Percentiles rank a stretch among this genome's conserved stretches.
Evolutionary conservation across 2,113 vertebrate species (phyloP).

Genomic region (Macheiramphus alcinus): DNA sequence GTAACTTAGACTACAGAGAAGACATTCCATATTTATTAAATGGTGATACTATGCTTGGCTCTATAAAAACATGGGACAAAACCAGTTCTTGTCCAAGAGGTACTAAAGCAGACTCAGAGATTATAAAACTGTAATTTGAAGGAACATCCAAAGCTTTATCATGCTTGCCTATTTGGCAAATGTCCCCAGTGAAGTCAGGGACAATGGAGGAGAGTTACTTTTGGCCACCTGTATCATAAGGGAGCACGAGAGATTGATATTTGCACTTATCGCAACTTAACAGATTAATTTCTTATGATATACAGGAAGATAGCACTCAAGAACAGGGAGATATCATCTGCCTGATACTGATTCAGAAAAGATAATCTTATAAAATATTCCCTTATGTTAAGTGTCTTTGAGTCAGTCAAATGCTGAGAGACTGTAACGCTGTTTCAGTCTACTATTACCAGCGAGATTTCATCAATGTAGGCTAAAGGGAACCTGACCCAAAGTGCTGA

Average conservation of each 20-base stretch:
- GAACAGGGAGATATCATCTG: neutral
- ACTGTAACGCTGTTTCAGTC: neutral
- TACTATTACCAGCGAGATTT: neutral
- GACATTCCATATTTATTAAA: neutral
- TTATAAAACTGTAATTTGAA: neutral
- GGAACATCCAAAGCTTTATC: neutral
- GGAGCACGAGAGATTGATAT: neutral
- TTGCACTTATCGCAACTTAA: neutral
- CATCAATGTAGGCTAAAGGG: neutral
- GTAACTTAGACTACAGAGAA: neutral
- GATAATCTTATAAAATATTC: neutral
- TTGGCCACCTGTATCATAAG: neutral
- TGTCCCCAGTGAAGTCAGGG: neutral
- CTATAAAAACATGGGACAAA: neutral
- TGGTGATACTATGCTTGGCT: neutral
- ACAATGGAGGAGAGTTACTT: neutral
- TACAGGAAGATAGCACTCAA: neutral
- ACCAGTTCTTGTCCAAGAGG: neutral
- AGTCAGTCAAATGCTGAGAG: neutral
- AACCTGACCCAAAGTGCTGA: neutral
- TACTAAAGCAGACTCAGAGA: neutral
- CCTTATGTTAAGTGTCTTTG: neutral
- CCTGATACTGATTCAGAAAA: neutral
- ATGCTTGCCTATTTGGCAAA: neutral
- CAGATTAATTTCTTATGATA: neutral